Evolutionary conservation across 2,113 vertebrate species (phyloP).

Genomic region (Crotalus horridus): DNA sequence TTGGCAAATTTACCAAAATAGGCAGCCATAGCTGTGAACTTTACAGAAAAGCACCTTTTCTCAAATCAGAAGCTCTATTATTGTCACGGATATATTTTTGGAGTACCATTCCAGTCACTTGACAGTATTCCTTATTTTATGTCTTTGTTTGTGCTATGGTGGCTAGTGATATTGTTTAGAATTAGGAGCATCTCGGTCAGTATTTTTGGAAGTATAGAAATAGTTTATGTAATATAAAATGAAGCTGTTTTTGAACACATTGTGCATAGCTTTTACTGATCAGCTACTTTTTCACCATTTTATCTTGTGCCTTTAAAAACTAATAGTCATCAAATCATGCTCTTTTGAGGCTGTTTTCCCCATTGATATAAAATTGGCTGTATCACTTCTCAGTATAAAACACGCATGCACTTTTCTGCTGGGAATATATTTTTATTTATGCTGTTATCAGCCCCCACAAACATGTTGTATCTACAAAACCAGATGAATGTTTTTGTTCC

Average conservation of each 20-base stretch:
- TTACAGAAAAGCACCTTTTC: not conserved
- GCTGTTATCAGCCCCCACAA: not conserved
- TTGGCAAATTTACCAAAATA: not conserved
- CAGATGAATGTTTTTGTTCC: not conserved
- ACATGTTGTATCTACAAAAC: not conserved
- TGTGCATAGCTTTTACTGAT: constrained; percentile 20
- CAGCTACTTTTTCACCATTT: constrained; percentile 25
- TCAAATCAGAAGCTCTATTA: not conserved
- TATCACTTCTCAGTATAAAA: not conserved
- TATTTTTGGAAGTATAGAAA: constrained; percentile 11
- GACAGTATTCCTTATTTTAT: constrained; percentile 35
- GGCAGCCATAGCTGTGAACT: not conserved
- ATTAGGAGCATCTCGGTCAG: constrained; percentile 34
- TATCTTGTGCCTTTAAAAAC: constrained; percentile 9
- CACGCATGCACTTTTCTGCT: fast-evolving
- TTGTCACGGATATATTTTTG: not conserved
- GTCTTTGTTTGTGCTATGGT: not conserved
- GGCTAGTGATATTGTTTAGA: constrained; percentile 30
- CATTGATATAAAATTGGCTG: not conserved
- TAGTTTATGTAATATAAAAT: constrained; percentile 39
- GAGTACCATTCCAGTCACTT: constrained; percentile 21
- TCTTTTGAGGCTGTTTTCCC: not conserved
- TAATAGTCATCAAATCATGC: not conserved
- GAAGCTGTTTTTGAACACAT: constrained; percentile 35
- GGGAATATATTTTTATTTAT: not conserved